Evolutionary conservation across 2,113 vertebrate genomes (phyloP).

Genomic region (Lonchura striata): DNA sequence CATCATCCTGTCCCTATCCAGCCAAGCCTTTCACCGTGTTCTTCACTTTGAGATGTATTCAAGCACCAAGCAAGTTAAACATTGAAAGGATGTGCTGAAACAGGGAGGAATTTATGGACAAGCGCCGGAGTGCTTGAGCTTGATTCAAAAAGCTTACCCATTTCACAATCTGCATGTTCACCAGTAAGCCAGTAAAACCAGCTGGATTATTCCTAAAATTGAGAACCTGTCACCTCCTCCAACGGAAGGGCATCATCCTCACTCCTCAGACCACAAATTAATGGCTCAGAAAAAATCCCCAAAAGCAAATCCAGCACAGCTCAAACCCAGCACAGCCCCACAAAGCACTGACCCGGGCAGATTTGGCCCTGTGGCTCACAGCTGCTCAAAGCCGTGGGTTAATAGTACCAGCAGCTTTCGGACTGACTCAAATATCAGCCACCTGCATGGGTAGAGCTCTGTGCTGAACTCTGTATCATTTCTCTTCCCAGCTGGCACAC

Average conservation of each 20-base stretch:
- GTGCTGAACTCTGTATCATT: not conserved
- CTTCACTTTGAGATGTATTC: not conserved
- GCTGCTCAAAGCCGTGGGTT: not conserved
- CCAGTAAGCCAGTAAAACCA: not conserved
- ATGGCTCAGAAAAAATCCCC: not conserved
- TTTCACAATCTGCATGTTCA: not conserved
- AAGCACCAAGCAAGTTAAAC: not conserved
- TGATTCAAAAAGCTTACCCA: not conserved
- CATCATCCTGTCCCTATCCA: not conserved
- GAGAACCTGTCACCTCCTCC: not conserved
- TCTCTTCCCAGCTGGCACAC: slow-evolving; percentile 25
- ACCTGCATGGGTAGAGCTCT: not conserved
- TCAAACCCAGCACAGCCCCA: not conserved
- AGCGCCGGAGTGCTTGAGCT: not conserved
- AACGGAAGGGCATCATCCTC: not conserved
- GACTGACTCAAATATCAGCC: not conserved
- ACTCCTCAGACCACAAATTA: not conserved
- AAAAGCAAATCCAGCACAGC: not conserved
- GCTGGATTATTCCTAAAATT: not conserved
- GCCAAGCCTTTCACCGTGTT: not conserved
- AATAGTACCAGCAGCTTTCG: not conserved
- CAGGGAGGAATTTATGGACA: not conserved
- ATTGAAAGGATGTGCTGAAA: not conserved
- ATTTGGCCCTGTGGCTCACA: not conserved
- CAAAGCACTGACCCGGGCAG: not conserved